Evolutionary conservation across 1,140 invertebrate species (phyloP).

Genomic region (Triops longicaudatus): DNA sequence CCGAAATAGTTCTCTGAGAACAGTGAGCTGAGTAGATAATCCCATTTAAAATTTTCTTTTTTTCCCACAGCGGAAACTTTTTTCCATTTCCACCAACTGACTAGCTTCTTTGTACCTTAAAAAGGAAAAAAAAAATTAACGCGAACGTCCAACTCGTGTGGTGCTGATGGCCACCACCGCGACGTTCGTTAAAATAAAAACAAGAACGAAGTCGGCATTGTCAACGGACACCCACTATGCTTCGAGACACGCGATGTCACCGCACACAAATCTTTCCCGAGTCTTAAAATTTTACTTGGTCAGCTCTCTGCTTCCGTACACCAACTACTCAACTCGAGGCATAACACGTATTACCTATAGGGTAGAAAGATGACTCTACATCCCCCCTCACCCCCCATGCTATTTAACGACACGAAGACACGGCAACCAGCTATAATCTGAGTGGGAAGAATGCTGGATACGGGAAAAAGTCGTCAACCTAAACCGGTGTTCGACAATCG

Average conservation of each 20-base stretch:
- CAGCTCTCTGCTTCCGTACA: neutral
- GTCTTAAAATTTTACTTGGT: neutral
- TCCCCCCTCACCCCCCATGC: neutral
- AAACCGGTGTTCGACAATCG: constrained; percentile 11
- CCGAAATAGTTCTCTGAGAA: too few relatives aligned
- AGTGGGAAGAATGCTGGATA: neutral
- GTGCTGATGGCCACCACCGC: neutral
- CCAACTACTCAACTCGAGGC: neutral
- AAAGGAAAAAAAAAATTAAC: neutral
- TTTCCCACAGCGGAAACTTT: neutral
- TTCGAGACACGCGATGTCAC: neutral
- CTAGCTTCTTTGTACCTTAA: neutral
- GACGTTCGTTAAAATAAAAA: neutral
- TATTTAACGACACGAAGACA: neutral
- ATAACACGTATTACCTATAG: neutral
- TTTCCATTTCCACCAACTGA: neutral
- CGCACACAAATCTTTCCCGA: neutral
- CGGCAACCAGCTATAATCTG: neutral
- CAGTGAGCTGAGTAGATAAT: too few relatives aligned
- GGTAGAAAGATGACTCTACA: neutral
- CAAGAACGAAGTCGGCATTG: neutral
- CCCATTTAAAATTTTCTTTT: too few relatives aligned
- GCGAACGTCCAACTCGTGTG: neutral
- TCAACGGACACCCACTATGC: neutral
- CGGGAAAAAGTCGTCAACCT: neutral